Percentiles rank a stretch among this genome's conserved stretches.
Conservation (phyloP, 2,113 vertebrate species). For the Sapayoa aenigma region DNA sequence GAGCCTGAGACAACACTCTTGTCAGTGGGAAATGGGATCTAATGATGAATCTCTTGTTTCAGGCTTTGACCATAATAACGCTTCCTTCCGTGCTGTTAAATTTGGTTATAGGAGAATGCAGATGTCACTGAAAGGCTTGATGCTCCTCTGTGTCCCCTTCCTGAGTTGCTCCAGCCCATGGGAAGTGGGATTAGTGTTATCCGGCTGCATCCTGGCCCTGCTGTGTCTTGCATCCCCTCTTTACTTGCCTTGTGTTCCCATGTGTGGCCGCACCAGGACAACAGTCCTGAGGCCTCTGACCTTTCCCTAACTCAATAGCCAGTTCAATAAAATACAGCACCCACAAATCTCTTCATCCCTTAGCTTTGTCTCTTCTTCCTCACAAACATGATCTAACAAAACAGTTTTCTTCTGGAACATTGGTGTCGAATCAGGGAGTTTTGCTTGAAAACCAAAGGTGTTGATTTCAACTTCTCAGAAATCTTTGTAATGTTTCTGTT, state of each 20-base stretch:
- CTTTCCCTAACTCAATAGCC: not conserved
- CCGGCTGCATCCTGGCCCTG: not conserved
- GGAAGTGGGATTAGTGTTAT: not conserved
- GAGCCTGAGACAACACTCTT: not conserved
- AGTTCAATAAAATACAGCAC: not conserved
- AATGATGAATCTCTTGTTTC: not conserved
- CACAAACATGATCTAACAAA: not conserved
- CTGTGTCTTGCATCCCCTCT: not conserved
- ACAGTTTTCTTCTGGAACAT: not conserved
- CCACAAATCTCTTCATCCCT: not conserved
- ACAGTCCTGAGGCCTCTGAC: not conserved
- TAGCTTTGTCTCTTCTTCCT: not conserved
- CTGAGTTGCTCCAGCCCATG: not conserved
- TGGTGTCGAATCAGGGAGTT: not conserved
- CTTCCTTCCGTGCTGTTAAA: not conserved
- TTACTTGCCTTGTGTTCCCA: not conserved
- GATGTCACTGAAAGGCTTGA: not conserved
- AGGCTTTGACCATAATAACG: not conserved
- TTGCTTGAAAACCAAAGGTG: not conserved
- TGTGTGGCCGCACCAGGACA: accelerated
- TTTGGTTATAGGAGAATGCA: not conserved
- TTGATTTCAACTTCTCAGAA: not conserved
- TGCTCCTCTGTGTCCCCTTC: not conserved
- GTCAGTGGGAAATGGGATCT: not conserved
- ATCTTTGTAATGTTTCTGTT: not conserved